Conservation (phyloP, 2,888 invertebrate genomes). For the Chorisops tibialis region DNA sequence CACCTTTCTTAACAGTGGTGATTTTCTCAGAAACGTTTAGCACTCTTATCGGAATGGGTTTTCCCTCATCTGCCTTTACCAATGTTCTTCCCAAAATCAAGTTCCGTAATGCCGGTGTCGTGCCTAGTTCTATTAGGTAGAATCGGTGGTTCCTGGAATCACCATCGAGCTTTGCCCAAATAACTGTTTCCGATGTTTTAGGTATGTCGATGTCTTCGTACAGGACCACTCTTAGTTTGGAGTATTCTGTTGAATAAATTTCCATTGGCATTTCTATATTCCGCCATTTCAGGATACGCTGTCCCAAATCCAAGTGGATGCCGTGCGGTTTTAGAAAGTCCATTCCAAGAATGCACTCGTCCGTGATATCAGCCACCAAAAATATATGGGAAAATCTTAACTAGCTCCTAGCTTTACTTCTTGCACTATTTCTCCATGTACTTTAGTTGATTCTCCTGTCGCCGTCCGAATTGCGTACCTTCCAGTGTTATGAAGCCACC, state of each 20-base stretch:
- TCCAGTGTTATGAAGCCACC: neutral
- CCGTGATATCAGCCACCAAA: neutral
- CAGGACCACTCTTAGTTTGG: neutral
- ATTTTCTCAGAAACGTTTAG: neutral
- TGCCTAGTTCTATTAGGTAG: neutral
- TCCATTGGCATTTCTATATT: neutral
- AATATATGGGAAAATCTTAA: neutral
- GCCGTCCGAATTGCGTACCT: neutral
- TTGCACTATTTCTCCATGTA: neutral
- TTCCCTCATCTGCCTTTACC: neutral
- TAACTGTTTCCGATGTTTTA: neutral
- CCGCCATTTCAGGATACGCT: neutral
- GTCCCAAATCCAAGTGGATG: neutral
- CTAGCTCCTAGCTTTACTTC: neutral
- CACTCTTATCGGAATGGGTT: neutral
- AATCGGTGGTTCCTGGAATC: neutral
- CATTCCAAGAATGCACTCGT: slow-evolving; percentile 8
- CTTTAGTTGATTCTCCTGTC: neutral
- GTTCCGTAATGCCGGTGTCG: neutral
- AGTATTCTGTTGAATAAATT: no score
- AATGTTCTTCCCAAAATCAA: neutral
- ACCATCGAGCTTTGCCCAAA: neutral
- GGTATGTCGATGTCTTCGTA: neutral
- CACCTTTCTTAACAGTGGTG: no score
- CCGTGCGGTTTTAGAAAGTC: neutral